Evolutionary conservation across 2,888 invertebrate species (phyloP).

Genomic region (Ormyrus rosae): DNA sequence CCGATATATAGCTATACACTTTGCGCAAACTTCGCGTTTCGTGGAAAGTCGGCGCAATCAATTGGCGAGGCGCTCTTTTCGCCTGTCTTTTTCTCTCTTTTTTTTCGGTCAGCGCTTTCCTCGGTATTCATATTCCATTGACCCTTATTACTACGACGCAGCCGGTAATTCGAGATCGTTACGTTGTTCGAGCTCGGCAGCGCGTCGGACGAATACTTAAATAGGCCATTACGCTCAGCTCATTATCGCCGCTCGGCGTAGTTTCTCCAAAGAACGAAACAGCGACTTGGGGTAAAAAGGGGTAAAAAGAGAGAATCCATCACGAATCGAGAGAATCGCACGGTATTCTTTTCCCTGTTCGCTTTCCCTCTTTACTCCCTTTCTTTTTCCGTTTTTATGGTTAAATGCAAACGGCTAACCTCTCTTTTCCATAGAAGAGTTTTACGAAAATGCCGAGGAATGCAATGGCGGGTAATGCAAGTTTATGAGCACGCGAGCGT

Average conservation of each 20-base stretch:
- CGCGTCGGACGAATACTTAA: neutral
- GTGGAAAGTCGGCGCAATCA: too few species aligned
- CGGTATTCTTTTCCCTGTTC: neutral
- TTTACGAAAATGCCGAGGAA: neutral
- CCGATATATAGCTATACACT: neutral
- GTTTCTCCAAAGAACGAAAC: too few species aligned
- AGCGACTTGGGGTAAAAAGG: too few species aligned
- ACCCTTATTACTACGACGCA: too few species aligned
- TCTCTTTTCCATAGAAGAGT: slow-evolving; percentile 1
- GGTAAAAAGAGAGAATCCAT: neutral
- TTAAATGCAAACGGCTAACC: slow-evolving; percentile 1
- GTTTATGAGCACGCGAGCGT: slow-evolving; percentile 1
- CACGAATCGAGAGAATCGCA: neutral
- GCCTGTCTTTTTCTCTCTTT: too few species aligned
- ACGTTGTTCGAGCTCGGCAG: too few species aligned
- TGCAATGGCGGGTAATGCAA: neutral
- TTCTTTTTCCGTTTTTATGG: slow-evolving; percentile 7
- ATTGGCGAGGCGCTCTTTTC: too few species aligned
- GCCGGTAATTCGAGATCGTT: too few species aligned
- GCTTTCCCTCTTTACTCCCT: neutral
- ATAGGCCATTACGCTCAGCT: neutral
- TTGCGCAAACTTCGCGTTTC: too few species aligned
- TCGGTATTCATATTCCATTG: too few species aligned
- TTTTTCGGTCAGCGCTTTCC: too few species aligned
- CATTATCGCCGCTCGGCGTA: slow-evolving; percentile 2